These are phyloP conservation scores for Rhynchotus rufescens DNA, from an alignment of 2,797 vertebrate species.

Conservation along the genomic window DNA sequence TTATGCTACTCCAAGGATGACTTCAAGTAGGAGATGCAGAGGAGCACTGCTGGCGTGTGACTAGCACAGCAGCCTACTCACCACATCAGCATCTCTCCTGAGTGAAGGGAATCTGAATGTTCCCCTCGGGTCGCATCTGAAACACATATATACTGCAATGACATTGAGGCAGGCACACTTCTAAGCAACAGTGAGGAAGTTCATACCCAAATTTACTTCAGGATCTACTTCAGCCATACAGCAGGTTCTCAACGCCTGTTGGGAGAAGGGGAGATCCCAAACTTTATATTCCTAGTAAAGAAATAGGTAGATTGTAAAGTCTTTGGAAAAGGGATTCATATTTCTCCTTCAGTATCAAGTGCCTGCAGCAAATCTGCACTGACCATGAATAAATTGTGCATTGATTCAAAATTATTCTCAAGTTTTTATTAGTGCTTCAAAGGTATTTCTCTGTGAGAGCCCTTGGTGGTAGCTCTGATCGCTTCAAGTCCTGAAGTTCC, in stretches of 20 bases:
- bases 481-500: neutral
- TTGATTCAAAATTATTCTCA: neutral
- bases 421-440: neutral
- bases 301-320: neutral
- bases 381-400: accelerated
- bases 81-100: neutral
- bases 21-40: neutral
- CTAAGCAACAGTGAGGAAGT: neutral
- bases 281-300: neutral
- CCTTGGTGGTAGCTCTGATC: accelerated
- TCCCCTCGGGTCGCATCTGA: neutral
- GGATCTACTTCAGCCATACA: neutral
- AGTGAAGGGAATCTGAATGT: neutral
- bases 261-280: neutral
- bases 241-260: neutral
- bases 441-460: neutral
- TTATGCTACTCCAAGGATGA: neutral
- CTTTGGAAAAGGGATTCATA: neutral
- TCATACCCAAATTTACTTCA: neutral
- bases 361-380: neutral
- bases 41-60: neutral
- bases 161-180: neutral
- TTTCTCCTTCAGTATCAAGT: neutral
- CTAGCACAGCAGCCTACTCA: neutral
- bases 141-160: neutral